Conservation (phyloP, 2,888 invertebrate species). For the Drosophila tanythrix region DNA sequence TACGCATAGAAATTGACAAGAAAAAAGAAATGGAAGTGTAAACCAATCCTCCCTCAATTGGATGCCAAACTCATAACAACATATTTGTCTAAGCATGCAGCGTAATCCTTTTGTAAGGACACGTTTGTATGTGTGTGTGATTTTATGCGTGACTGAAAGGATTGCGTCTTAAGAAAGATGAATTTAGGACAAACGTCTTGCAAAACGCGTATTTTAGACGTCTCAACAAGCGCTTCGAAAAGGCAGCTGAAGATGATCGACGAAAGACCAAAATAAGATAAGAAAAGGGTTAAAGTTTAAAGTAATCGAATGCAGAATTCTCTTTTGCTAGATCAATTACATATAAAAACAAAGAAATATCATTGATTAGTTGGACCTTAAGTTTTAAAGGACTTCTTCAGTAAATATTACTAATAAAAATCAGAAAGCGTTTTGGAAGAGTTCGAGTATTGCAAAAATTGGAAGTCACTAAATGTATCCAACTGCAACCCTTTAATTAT, state of each 20-base stretch:
- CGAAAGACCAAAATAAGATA: not conserved
- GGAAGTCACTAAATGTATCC: constrained; percentile 18
- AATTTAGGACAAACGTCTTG: constrained; percentile 76
- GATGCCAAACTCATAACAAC: constrained; percentile 71
- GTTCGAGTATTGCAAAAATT: constrained; percentile 57
- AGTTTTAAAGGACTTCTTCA: not conserved
- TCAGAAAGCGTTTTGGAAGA: constrained; percentile 1
- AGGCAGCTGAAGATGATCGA: constrained; percentile 76
- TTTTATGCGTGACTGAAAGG: constrained; percentile 57
- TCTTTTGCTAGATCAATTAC: not conserved
- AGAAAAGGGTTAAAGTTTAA: not conserved
- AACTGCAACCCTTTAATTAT: constrained; percentile 41
- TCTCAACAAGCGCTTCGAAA: constrained; percentile 17
- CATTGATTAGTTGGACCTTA: not conserved
- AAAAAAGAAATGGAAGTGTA: constrained; percentile 39
- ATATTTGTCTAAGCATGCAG: constrained; percentile 72
- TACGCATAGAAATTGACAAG: constrained; percentile 56
- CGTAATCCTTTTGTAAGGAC: constrained; percentile 83
- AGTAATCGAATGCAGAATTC: not conserved
- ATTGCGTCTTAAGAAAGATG: constrained; percentile 58
- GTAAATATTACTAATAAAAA: not conserved
- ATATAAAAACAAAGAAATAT: not conserved
- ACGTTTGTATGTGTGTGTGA: constrained; percentile 63
- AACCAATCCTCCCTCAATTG: constrained; percentile 76
- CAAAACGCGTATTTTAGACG: constrained; percentile 71